Evolutionary conservation across 2,888 invertebrate genomes (phyloP).

Genomic region (Meiosimyza platycephala): DNA sequence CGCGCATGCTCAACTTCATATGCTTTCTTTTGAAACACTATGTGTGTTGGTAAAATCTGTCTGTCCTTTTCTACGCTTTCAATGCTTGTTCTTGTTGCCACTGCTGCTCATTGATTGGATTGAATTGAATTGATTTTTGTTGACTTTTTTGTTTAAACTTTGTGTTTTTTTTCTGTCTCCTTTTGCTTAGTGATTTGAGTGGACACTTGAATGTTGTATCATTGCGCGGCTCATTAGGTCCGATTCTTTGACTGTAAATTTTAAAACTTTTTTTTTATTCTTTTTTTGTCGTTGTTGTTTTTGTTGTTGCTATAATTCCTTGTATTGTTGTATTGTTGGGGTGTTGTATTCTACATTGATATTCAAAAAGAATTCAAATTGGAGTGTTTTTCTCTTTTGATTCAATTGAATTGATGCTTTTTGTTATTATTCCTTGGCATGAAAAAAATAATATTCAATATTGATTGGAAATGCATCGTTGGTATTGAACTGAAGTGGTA

Average conservation of each 20-base stretch:
- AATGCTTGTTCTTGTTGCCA: background rate
- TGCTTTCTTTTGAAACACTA: background rate
- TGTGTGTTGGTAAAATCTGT: background rate
- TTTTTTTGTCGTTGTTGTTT: conserved; percentile 21
- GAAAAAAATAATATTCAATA: background rate
- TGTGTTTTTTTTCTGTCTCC: conserved; percentile 9
- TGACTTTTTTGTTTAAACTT: conserved; percentile 6
- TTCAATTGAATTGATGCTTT: conserved; percentile 5
- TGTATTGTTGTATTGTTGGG: conserved; percentile 18
- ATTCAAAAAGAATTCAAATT: conserved; percentile 17
- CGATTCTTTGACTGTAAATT: conserved; percentile 54
- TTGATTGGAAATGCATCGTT: conserved; percentile 14
- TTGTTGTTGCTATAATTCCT: conserved; percentile 29
- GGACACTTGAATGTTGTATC: conserved; percentile 29
- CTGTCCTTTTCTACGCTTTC: background rate
- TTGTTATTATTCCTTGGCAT: background rate
- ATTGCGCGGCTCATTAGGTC: conserved; percentile 58
- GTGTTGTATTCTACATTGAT: background rate
- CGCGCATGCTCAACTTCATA: conserved; percentile 26
- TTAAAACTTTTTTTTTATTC: background rate
- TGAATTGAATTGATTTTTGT: conserved; percentile 28
- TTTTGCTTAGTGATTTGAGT: background rate
- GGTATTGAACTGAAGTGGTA: background rate
- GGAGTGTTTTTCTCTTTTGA: conserved; percentile 19
- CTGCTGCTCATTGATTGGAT: conserved; percentile 37